Percentiles rank a stretch among this genome's conserved stretches.
These are phyloP conservation scores for Lagopus muta DNA, from an alignment of 2,113 vertebrate species.

Conservation along the genomic window DNA sequence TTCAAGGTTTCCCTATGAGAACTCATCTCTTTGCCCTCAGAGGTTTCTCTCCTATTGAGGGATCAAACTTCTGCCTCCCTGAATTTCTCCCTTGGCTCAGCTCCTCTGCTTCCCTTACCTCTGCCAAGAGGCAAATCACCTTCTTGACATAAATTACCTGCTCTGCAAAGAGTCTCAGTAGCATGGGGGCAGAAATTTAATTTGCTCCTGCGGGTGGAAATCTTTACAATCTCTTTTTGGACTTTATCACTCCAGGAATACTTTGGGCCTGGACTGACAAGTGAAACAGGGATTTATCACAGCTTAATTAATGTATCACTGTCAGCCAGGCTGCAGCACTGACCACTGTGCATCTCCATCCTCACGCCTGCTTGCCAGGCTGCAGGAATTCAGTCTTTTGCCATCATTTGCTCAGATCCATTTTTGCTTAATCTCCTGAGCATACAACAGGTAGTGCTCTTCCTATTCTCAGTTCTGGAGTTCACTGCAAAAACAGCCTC, in stretches of 20 bases:
- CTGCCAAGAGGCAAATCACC: background rate
- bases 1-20: background rate
- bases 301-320: background rate
- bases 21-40: background rate
- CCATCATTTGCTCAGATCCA: background rate
- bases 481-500: background rate
- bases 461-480: background rate
- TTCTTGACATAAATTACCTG: background rate
- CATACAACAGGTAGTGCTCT: fast-evolving
- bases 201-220: background rate
- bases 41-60: background rate
- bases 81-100: background rate
- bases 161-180: background rate
- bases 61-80: background rate
- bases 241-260: background rate
- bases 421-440: background rate
- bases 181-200: background rate
- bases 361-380: background rate
- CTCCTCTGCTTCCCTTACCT: background rate
- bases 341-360: background rate
- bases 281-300: background rate
- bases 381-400: background rate
- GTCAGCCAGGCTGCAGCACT: background rate
- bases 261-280: background rate
- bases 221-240: background rate